Evolutionary conservation across 2,113 vertebrate genomes (phyloP), one percentile per base, ranked within the genome.

Genomic region (Australoheros scitulus): DNA sequence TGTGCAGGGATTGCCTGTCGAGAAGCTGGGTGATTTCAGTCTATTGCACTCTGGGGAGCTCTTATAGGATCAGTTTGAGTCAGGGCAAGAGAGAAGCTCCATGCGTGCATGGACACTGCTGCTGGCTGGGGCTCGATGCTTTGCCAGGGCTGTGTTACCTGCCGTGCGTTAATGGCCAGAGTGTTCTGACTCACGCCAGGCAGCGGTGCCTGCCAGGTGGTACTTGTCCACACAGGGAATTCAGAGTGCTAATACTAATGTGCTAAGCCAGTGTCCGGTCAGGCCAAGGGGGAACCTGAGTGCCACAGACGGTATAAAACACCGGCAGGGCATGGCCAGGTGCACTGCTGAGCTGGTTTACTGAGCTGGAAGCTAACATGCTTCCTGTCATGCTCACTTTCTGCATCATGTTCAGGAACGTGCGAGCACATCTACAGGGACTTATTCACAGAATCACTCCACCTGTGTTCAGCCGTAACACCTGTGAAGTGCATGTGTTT

Each of bases 121-220:
- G 85, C 84, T 89, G 64, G 80, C 82, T 82, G 76, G 18, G 86
- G 74, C 79, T 81, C 24, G 70, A 81, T 86, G 57, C 74, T 74
- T 75, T 26, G 70, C 81, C 83, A 60, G 63, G 81, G 86, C 81
- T 70, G 29, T 38, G 61, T 60, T 82, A 85, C 91, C 89, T 86
- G 92, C 90, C 65, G 77, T 47, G 88, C 7, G 61, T 79, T 90
- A 93, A 93, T 90, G 81, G 83, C 77, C 63, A 57, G 20, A 76
- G 79, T 84, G 84, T 68, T 85, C 50, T 78, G 85, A 88, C 83
- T 88, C 89, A 87, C 34, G 43, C 87, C 29, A 82, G 72, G 86
- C 18, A 26, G 57, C 20, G 18, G 59, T n/a, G 76, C 79, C 89
- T 91, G 87, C 85, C 92, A 95, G 93, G 93, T 93, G 91, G 75